Evolutionary conservation across 2,888 invertebrate species (phyloP).

Genomic region (Scaptomyza polygonia): DNA sequence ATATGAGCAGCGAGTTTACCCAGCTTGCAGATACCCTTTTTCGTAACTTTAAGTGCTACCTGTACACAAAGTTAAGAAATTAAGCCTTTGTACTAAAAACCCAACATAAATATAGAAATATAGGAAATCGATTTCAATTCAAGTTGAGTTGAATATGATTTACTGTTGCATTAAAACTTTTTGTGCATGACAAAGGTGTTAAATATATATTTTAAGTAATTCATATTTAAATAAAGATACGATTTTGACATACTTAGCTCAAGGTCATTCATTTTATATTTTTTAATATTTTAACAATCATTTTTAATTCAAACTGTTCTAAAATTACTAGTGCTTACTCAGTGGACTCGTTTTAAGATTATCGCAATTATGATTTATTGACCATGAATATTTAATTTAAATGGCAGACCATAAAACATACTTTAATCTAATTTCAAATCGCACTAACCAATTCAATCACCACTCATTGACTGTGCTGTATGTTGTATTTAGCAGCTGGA

Average conservation of each 20-base stretch:
- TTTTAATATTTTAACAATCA: background rate
- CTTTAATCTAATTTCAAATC: constrained; percentile 37
- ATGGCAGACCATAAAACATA: constrained; percentile 10
- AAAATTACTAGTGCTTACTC: background rate
- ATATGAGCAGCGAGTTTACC: background rate
- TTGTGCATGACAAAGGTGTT: no score
- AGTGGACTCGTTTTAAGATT: background rate
- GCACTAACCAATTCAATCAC: constrained; percentile 25
- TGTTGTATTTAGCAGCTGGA: constrained; percentile 22
- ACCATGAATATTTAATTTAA: background rate
- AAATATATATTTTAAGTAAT: no score
- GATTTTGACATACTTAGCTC: background rate
- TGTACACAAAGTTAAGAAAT: no score
- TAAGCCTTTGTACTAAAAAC: no score
- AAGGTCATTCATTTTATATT: background rate
- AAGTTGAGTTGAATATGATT: background rate
- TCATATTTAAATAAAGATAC: background rate
- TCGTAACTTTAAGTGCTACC: no score
- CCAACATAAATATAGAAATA: no score
- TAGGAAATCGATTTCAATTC: no score
- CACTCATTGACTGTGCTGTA: constrained; percentile 31
- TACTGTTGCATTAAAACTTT: no score
- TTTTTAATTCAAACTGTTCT: no score
- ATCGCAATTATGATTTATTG: constrained; percentile 13
- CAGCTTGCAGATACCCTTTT: no score